These are phyloP conservation scores for Campylomormyrus tamandua DNA, from an alignment of 2,113 vertebrate genomes.

Conservation along the genomic window DNA sequence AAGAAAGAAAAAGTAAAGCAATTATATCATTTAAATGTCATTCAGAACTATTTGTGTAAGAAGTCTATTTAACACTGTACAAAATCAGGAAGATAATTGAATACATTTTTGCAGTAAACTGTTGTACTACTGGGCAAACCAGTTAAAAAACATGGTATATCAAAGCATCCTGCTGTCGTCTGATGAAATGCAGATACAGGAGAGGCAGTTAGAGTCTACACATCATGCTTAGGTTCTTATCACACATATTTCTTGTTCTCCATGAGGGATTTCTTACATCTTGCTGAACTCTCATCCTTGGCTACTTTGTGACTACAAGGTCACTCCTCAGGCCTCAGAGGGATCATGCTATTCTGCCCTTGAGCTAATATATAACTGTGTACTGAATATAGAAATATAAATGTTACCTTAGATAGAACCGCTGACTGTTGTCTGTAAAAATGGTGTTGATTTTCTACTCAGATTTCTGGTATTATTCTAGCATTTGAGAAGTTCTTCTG, in stretches of 20 bases:
- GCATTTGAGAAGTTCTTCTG: background rate
- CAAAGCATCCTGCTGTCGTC: background rate
- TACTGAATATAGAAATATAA: background rate
- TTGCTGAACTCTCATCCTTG: background rate
- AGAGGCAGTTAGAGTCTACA: background rate
- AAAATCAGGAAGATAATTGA: background rate
- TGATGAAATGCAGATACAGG: background rate
- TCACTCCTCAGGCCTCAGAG: background rate
- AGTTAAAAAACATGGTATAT: background rate
- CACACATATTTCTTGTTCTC: background rate
- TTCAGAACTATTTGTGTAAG: background rate
- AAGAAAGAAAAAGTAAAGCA: background rate
- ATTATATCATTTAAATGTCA: background rate
- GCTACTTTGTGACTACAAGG: background rate
- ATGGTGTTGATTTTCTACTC: background rate
- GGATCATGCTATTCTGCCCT: background rate
- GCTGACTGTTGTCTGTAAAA: background rate
- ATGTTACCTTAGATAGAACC: background rate
- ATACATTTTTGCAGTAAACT: background rate
- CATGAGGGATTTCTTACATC: background rate
- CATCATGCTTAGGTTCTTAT: background rate
- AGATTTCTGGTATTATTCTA: background rate
- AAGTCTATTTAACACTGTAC: background rate
- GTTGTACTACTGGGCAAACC: background rate
- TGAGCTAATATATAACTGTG: background rate